A percentile compares a stretch with the other conserved stretches of the same genome.
phyloP scores from a whole-genome alignment of 2,797 vertebrate species.

The Sebastes paucispinis region DNA sequence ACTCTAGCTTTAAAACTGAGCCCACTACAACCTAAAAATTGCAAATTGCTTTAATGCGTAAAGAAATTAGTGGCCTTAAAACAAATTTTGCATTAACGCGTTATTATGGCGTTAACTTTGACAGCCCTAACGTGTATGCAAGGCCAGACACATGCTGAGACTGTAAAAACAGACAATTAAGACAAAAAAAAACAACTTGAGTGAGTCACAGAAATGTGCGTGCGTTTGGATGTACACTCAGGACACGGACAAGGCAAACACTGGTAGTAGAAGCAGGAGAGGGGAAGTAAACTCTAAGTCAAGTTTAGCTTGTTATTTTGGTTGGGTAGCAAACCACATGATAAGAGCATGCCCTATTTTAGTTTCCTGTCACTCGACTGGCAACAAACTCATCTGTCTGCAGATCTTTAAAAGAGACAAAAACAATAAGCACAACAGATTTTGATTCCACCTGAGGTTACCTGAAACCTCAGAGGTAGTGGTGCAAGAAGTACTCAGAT shows the following conservation, averaged over 20 bases:
- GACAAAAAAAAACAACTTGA: constrained; percentile 4
- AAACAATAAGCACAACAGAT: constrained; percentile 12
- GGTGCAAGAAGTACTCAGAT: not conserved
- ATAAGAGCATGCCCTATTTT: constrained; percentile 67
- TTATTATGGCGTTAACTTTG: too few species aligned
- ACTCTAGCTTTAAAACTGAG: too few species aligned
- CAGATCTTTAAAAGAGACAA: not conserved
- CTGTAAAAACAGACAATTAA: not conserved
- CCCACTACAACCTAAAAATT: too few species aligned
- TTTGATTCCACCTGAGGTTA: not conserved
- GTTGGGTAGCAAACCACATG: constrained; percentile 62
- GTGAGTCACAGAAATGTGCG: constrained; percentile 38
- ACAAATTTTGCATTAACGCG: too few species aligned
- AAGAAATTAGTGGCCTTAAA: too few species aligned
- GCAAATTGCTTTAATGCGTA: too few species aligned
- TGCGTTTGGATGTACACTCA: constrained; percentile 6
- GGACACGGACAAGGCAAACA: constrained; percentile 13
- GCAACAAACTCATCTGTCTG: constrained; percentile 18
- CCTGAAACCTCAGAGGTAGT: not conserved
- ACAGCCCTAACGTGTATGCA: not conserved
- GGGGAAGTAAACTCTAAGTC: constrained; percentile 53
- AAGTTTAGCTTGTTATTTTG: constrained; percentile 67
- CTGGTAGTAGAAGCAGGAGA: constrained; percentile 13
- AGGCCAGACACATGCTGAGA: not conserved
- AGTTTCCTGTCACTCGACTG: constrained; percentile 59